Evolutionary conservation across 1,140 invertebrate genomes (phyloP).

Genomic region (Sycophaga agraensis): DNA sequence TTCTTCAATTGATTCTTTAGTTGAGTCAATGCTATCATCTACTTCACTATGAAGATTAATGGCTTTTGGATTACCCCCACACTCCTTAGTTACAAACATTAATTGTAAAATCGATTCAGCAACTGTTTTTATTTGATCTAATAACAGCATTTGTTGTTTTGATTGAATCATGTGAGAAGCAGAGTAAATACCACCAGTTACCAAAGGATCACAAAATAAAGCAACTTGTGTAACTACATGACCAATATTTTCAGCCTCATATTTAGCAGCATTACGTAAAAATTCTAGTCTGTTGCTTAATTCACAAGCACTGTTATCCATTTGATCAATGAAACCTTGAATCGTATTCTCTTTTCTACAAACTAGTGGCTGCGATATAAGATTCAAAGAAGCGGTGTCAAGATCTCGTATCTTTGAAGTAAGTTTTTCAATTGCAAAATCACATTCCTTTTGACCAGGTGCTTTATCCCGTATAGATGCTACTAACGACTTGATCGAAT

Average conservation of each 20-base stretch:
- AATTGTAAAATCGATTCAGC: constrained; percentile 87
- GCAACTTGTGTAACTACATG: constrained; percentile 83
- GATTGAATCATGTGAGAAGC: constrained; percentile 88
- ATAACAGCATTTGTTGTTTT: constrained; percentile 81
- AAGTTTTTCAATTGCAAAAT: constrained; percentile 78
- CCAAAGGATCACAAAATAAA: constrained; percentile 81
- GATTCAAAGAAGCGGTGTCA: constrained; percentile 84
- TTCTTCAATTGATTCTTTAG: constrained; percentile 80
- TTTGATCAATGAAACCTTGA: constrained; percentile 80
- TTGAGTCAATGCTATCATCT: constrained; percentile 78
- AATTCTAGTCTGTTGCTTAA: constrained; percentile 80
- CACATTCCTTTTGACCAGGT: constrained; percentile 93
- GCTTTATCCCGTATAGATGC: constrained; percentile 92
- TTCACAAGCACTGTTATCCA: constrained; percentile 73
- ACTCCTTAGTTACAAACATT: constrained; percentile 83
- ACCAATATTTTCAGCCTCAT: constrained; percentile 91
- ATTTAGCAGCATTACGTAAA: constrained; percentile 79
- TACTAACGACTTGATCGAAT: constrained; percentile 92
- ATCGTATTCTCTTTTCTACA: constrained; percentile 75
- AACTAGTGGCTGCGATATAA: constrained; percentile 78
- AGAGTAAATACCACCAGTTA: constrained; percentile 80
- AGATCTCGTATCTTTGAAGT: constrained; percentile 76
- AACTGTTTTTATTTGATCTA: constrained; percentile 94
- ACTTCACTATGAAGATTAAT: constrained; percentile 77
- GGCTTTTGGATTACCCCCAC: constrained; percentile 90